phyloP scores from a whole-genome alignment of 2,888 invertebrate genomes.

The Phrixothrix hirtus region DNA sequence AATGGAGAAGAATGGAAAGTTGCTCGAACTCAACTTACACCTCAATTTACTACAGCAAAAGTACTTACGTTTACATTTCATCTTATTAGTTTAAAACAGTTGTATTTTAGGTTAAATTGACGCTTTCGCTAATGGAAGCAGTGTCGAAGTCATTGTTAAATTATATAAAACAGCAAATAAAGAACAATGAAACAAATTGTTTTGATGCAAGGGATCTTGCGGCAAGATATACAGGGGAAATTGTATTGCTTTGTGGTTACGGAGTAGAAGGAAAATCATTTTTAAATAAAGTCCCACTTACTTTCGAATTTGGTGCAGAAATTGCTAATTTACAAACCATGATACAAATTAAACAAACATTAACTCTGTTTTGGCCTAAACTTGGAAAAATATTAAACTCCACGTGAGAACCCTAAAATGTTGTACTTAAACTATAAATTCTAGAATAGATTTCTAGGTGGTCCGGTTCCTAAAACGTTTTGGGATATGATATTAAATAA shows the following conservation, averaged over 20 bases:
- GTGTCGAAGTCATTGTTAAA: conserved; percentile 53
- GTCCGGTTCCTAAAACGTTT: conserved; percentile 45
- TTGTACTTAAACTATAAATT: background rate
- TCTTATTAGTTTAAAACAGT: background rate
- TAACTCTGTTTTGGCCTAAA: conserved; percentile 34
- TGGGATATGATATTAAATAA: conserved; percentile 45
- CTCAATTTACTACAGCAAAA: conserved; percentile 58
- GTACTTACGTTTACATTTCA: conserved; percentile 31
- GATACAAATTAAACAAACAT: conserved; percentile 22
- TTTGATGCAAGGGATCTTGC: conserved; percentile 54
- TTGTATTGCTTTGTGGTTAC: conserved; percentile 54
- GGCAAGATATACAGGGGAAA: conserved; percentile 53
- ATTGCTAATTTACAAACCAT: conserved; percentile 1
- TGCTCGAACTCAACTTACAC: conserved; percentile 56
- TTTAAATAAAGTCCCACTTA: conserved; percentile 45
- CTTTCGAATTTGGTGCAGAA: conserved; percentile 35
- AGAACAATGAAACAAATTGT: conserved; percentile 44
- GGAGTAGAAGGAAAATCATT: conserved; percentile 54
- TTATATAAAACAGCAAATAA: conserved; percentile 48
- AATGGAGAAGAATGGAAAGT: conserved; percentile 58
- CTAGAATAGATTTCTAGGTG: conserved; percentile 10
- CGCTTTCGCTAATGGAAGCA: conserved; percentile 57
- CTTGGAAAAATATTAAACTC: conserved; percentile 34
- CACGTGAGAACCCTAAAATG: conserved; percentile 12
- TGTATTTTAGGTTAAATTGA: conserved; percentile 52